Evolutionary conservation across 2,113 vertebrate genomes (phyloP), one percentile per base, ranked within the genome.

Genomic region (Gallinago media): DNA sequence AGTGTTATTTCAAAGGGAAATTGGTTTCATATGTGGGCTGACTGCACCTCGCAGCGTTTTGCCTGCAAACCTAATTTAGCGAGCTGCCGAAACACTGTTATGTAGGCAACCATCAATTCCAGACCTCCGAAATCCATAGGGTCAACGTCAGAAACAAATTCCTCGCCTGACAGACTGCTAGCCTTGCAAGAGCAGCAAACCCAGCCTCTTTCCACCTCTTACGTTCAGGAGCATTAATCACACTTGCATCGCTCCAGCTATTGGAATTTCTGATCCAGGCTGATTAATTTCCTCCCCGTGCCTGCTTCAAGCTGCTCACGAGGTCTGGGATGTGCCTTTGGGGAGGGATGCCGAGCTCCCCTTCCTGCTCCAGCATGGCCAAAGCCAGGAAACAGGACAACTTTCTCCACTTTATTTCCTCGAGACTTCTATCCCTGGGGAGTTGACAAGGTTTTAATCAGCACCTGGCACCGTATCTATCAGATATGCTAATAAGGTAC

Each of bases 401-500:
- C 83, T 77, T 96, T 79, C 82, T 61, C 79, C 54, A 77, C 67
- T 82, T 68, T 88, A 73, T 75, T 97, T 94, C 92, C 96, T 94
- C 81, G 61, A 90, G 74, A 84, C 71, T 96, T 96, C 89, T 93
- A 93, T 66, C 91, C 88, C 84, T 47, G 26, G 65, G 96, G 95
- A 96, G 94, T 94, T 95, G 14, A 66, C 4, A 11, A 88, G 92
- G 80, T 96, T 97, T 96, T 96, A 96, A 98, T 98, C 97, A 97
- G 97, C 86, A 96, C 95, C 92, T 93, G 93, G 91, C 94, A 95
- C 94, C 87, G 72, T 94, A 98, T 97, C 97, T 96, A 98, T 98
- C 98, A 98, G 97, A 97, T 98, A 98, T 98, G 97, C 95, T 98
- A 98, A 98, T 97, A 81, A 95, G 97, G 94, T 86, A 97, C 96